Evolutionary conservation across 2,113 vertebrate species (phyloP).

Genomic region (Daboia siamensis): DNA sequence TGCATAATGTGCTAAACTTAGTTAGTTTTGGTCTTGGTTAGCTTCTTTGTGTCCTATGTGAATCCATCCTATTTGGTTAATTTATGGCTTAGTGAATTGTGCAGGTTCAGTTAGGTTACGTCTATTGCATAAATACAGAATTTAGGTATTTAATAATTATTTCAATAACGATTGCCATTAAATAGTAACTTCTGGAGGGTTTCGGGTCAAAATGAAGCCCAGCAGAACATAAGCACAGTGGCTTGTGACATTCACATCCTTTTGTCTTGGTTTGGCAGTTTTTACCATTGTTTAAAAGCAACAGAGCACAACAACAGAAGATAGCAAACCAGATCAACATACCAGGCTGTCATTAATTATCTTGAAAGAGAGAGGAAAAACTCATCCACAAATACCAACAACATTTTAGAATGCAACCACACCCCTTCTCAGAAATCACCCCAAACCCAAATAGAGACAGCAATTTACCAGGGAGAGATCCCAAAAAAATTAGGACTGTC

Average conservation of each 20-base stretch:
- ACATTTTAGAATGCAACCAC: neutral
- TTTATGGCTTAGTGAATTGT: neutral
- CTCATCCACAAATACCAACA: neutral
- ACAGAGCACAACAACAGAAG: neutral
- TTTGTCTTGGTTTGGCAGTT: no score
- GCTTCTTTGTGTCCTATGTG: neutral
- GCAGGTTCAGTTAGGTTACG: neutral
- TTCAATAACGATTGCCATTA: neutral
- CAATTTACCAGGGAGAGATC: neutral
- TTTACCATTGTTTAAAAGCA: neutral
- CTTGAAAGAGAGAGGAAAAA: neutral
- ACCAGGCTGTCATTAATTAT: neutral
- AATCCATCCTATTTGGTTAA: neutral
- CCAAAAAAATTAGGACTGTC: neutral
- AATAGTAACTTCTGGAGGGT: neutral
- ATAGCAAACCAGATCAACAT: neutral
- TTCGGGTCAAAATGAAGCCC: neutral
- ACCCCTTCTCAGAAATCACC: neutral
- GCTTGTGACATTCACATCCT: neutral
- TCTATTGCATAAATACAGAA: neutral
- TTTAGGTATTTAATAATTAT: neutral
- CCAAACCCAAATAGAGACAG: neutral
- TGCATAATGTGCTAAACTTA: neutral
- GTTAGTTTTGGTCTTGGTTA: neutral
- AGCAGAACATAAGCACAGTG: neutral